Conservation (phyloP, 2,888 invertebrate genomes). For the Apotomis turbidana region DNA sequence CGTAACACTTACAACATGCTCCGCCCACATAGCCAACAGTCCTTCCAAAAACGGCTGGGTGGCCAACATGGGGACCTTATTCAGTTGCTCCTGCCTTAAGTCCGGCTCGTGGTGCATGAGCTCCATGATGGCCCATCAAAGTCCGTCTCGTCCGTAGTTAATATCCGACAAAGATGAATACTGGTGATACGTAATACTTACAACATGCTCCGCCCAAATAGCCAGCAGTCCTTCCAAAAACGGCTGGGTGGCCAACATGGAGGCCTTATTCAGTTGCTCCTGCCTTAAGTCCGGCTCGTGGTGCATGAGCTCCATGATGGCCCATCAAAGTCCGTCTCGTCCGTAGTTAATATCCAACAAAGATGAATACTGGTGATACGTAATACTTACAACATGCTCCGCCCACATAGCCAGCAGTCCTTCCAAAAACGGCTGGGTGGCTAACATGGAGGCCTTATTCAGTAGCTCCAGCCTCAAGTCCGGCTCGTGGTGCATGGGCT, state of each 20-base stretch:
- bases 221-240: constrained; percentile 97
- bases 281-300: constrained; percentile 98
- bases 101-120: constrained; percentile 99
- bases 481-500: constrained; percentile 98
- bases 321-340: constrained; percentile 88
- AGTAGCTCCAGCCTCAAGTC: constrained; percentile 98
- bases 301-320: constrained; percentile 99
- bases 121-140: constrained; percentile 97
- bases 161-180: too few relatives aligned
- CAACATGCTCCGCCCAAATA: constrained; percentile 98
- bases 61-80: constrained; percentile 97
- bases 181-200: constrained; percentile 78
- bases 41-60: constrained; percentile 96
- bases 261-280: constrained; percentile 99
- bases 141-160: too few relatives aligned
- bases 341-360: too few relatives aligned
- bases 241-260: constrained; percentile 93
- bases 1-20: constrained; percentile 90
- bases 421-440: constrained; percentile 95
- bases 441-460: constrained; percentile 97
- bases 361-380: too few relatives aligned
- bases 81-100: constrained; percentile 97
- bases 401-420: constrained; percentile 97
- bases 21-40: constrained; percentile 96
- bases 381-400: constrained; percentile 91